Evolutionary conservation across 2,113 vertebrate species (phyloP).

Genomic region (Dipodomys ordii): DNA sequence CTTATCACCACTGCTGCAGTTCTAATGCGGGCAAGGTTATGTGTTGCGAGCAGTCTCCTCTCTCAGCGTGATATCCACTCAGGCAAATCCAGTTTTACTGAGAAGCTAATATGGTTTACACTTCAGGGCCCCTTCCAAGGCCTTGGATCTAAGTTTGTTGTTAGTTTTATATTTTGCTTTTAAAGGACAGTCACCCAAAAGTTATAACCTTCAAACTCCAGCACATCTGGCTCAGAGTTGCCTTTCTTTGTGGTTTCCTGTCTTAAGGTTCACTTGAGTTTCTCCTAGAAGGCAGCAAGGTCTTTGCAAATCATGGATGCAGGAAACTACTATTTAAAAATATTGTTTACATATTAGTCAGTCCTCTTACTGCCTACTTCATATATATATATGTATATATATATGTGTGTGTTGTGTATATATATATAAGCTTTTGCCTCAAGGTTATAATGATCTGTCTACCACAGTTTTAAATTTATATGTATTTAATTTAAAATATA

Average conservation of each 20-base stretch:
- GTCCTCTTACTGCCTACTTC: conserved; percentile 1
- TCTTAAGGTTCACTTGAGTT: background rate
- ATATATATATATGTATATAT: background rate
- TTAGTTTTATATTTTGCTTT: background rate
- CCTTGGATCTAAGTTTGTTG: background rate
- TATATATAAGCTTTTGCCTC: background rate
- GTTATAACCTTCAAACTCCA: background rate
- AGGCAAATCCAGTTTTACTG: background rate
- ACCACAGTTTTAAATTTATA: background rate
- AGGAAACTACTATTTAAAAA: background rate
- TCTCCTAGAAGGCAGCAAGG: background rate
- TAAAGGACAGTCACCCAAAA: background rate
- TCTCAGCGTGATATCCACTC: background rate
- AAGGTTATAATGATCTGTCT: background rate
- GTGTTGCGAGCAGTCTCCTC: conserved; percentile 1
- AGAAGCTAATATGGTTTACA: background rate
- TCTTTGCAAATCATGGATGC: background rate
- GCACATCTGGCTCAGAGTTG: background rate
- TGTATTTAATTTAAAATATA: background rate
- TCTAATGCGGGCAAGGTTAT: background rate
- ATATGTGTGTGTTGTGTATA: too few relatives aligned
- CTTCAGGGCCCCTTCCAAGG: background rate
- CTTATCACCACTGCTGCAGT: background rate
- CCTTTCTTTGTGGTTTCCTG: background rate
- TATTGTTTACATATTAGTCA: background rate